Evolutionary conservation across 2,113 vertebrate species (phyloP), one percentile per base, ranked within the genome.

Genomic region (Cephalopholis sonnerati): DNA sequence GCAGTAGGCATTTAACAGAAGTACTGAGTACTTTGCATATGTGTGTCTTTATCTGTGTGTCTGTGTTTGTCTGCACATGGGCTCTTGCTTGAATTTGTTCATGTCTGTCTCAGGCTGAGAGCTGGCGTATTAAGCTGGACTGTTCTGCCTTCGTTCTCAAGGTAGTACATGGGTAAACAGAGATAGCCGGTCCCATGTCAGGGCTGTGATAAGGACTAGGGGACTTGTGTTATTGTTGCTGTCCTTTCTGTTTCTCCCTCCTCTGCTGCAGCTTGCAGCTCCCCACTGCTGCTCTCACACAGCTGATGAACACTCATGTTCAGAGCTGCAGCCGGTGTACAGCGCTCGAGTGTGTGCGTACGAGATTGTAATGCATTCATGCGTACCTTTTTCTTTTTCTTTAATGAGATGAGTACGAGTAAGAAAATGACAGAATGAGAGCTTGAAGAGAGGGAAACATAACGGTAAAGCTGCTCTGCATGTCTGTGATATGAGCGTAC

Each of bases 121-220:
- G 67, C 57, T 57, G 27, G 13, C 17, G 12, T 73, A 61, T 67
- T 81, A 71, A 83, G 65, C 66, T 75, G 75, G 63, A 83, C 73
- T 39, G 48, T 57, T 27, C 79, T 82, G 83, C 66, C 64, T 64
- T 61, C 25, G 17, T 93, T 87, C 93, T 88, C 90, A 89, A 66
- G 75, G 27, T 62, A 63, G 68, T 12, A 39, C 62, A 75, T 67
- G 69, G 44, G 74, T 86, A 89, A 91, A 90, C 70, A 83, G 51
- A 91, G 87, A 92, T 89, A 88, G 77, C 80, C 59, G 77, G 74
- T 82, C 81, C 72, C 71, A 71, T 75, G 80, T 85, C 67, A 66
- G 61, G 53, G 39, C 51, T 70, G 77, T 36, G 90, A 89, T 91
- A 92, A 89, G 71, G 54, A 73, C 39, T 51, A 44, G 25, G 41